These are phyloP conservation scores for Drosophila picticornis DNA, from an alignment of 2,888 invertebrate genomes.

Conservation along the genomic window DNA sequence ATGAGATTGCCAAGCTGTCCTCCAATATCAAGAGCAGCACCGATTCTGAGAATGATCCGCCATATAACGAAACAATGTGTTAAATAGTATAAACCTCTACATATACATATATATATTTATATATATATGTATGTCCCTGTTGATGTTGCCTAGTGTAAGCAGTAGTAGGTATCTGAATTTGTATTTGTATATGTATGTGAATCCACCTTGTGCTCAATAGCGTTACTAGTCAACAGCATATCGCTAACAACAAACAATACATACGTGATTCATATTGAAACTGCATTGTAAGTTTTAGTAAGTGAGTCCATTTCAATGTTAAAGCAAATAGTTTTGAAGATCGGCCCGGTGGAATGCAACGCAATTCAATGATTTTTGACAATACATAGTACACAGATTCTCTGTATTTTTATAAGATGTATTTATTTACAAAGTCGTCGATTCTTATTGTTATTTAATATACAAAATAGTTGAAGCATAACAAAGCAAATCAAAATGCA, in stretches of 20 bases:
- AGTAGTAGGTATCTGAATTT: slow-evolving; percentile 18
- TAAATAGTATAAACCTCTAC: slow-evolving; percentile 50
- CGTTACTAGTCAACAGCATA: slow-evolving; percentile 49
- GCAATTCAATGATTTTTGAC: slow-evolving; percentile 71
- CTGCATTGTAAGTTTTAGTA: slow-evolving; percentile 12
- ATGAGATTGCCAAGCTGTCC: slow-evolving; percentile 85
- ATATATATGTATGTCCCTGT: slow-evolving; percentile 8
- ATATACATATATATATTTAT: not conserved
- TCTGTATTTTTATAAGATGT: slow-evolving; percentile 76
- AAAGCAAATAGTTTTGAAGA: slow-evolving; percentile 4
- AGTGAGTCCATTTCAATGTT: slow-evolving; percentile 21
- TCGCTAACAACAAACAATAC: not conserved
- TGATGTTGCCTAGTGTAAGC: slow-evolving; percentile 15
- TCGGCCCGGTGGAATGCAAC: slow-evolving; percentile 32
- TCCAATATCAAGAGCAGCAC: slow-evolving; percentile 85
- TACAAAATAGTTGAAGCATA: slow-evolving; percentile 31
- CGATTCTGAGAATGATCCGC: slow-evolving; percentile 85
- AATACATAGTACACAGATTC: slow-evolving; percentile 65
- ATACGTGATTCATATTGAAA: slow-evolving; percentile 31
- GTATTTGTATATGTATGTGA: slow-evolving; percentile 15
- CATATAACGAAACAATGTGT: slow-evolving; percentile 86
- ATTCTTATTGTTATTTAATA: slow-evolving; percentile 54
- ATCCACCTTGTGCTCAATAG: slow-evolving; percentile 59
- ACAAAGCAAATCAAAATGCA: slow-evolving; percentile 28
- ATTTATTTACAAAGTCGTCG: slow-evolving; percentile 62